Evolutionary conservation across 2,888 invertebrate species (phyloP).

Genomic region (Phania funesta): DNA sequence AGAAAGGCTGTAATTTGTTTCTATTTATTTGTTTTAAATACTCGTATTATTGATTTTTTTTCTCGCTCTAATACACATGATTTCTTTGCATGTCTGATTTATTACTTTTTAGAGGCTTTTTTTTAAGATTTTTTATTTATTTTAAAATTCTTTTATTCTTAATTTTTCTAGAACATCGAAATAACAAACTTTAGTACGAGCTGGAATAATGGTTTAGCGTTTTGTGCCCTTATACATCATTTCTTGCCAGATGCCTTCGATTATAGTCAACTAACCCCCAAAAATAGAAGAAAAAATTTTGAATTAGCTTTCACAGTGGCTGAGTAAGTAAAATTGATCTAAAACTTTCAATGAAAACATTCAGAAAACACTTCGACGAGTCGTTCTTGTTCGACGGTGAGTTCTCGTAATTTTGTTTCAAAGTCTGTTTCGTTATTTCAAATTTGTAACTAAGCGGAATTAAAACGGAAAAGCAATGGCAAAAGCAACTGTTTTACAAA

Average conservation of each 20-base stretch:
- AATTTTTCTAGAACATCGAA: constrained; percentile 90
- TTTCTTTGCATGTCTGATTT: constrained; percentile 35
- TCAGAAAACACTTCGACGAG: too few relatives aligned
- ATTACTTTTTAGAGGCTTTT: background rate
- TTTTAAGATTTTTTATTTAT: background rate
- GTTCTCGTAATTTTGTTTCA: too few relatives aligned
- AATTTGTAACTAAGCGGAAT: too few relatives aligned
- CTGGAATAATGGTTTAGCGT: constrained; percentile 99
- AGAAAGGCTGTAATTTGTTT: constrained; percentile 5
- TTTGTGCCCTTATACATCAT: constrained; percentile 99
- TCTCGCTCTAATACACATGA: constrained; percentile 10
- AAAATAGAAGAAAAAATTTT: constrained; percentile 96
- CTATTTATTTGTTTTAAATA: background rate
- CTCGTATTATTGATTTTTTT: too few relatives aligned
- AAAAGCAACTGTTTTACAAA: too few relatives aligned
- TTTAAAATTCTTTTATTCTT: constrained; percentile 26
- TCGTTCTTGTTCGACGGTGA: too few relatives aligned
- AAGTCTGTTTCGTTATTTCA: too few relatives aligned
- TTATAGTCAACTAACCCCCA: constrained; percentile 92
- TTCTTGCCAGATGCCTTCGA: constrained; percentile 99
- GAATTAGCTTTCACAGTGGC: constrained; percentile 98
- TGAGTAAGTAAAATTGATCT: constrained; percentile 87
- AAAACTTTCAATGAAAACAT: background rate
- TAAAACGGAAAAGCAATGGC: too few relatives aligned
- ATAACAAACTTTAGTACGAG: constrained; percentile 99